Base-by-base conservation (phyloP, 2,888 invertebrate genomes). In the Chaetoderma sp. region DNA sequence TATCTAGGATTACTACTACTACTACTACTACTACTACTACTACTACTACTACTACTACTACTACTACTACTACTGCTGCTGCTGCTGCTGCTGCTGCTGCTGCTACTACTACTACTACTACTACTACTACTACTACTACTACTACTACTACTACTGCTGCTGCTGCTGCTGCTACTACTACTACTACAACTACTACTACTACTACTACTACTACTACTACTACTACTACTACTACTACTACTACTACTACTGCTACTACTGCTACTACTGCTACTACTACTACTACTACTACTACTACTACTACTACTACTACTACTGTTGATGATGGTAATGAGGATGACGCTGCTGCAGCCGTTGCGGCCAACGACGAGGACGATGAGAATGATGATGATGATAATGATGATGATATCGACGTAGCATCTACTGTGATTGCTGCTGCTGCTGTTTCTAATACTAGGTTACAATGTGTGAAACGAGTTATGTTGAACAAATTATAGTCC, bases 101-200 rank as follows among this genome's bases (percentile, higher is more conserved):
- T 54, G 13, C 54, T 54, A 28, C 54, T 54, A 28, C 54, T 54
- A 28, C 54, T 54, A 28, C 54, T 54, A 28, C 54, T 54, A 28
- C 54, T 54, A 28, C 60, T 60, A 52, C 32, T 23, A 52, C 60
- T 60, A 30, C 60, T 60, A 32, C 60, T 60, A 52, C 60, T 60
- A 52, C 30, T 56, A 30, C 60, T 60, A 30, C 60, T 60, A 30
- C 60, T 60, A 32, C 27, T 60, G 23, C 52, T 56, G 32, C 50
- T 60, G n/a, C 60, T 60, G 32, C 50, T 60, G 18, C 60, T 60
- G 25, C 52, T 56, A 32, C 60, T 60, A 21, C 52, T 27, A 32
- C 60, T 60, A 21, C 25, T 52, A 16, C 18, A 13, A 27, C 60
- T 49, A 32, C 60, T 44, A 52, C 52, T 60, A 27, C 52, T 55